These are phyloP conservation scores for Erebia epiphron DNA, from an alignment of 2,888 invertebrate genomes.

Conservation along the genomic window DNA sequence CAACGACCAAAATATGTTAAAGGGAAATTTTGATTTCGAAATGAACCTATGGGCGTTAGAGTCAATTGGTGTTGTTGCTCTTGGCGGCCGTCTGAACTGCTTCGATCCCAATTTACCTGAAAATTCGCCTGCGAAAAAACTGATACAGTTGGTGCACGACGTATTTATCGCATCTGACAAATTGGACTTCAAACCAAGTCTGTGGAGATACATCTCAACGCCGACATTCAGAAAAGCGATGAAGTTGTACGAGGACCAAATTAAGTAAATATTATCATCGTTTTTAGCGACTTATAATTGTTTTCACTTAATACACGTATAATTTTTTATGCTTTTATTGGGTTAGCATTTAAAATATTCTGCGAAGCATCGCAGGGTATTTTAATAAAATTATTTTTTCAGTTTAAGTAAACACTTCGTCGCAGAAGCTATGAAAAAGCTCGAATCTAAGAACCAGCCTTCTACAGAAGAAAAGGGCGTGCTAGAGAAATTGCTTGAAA, in stretches of 20 bases:
- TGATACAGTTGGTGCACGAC: slow-evolving; percentile 60
- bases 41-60: slow-evolving; percentile 85
- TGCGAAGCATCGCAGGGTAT: too few relatives aligned
- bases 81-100: slow-evolving; percentile 63
- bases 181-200: slow-evolving; percentile 60
- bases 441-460: slow-evolving; percentile 46
- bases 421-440: slow-evolving; percentile 40
- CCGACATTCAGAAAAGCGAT: slow-evolving; percentile 59
- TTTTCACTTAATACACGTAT: too few relatives aligned
- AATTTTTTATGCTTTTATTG: too few relatives aligned
- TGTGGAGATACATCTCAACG: slow-evolving; percentile 60
- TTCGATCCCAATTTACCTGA: slow-evolving; percentile 55
- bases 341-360: too few relatives aligned
- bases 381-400: slow-evolving; percentile 5
- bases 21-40: slow-evolving; percentile 77
- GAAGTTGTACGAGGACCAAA: slow-evolving; percentile 60
- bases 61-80: slow-evolving; percentile 65
- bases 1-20: slow-evolving; percentile 78
- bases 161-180: slow-evolving; percentile 50
- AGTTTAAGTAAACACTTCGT: slow-evolving; percentile 35
- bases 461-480: slow-evolving; percentile 74
- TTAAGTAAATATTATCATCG: slow-evolving; percentile 49
- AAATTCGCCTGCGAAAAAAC: slow-evolving; percentile 54
- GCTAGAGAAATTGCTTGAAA: slow-evolving; percentile 83
- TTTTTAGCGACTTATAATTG: neutral